phyloP scores from a whole-genome alignment of 2,113 vertebrate species.

The Corythaixoides concolor region DNA sequence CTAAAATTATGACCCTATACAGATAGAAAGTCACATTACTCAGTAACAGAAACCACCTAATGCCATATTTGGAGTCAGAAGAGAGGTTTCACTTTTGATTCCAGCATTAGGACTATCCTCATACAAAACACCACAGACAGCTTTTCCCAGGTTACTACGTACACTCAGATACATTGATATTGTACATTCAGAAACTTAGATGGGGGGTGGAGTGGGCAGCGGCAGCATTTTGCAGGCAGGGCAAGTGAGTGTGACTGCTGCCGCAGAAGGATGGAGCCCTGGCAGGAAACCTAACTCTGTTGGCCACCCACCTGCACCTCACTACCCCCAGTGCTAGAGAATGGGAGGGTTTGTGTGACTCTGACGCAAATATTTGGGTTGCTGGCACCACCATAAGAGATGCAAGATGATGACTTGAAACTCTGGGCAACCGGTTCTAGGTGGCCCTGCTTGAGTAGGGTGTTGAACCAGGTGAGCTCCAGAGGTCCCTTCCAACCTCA shows the following conservation, averaged over 20 bases:
- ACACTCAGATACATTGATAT: background rate
- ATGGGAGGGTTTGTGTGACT: background rate
- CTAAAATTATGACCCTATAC: background rate
- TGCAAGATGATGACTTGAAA: background rate
- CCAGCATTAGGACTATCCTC: background rate
- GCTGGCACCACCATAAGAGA: background rate
- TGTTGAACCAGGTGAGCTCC: background rate
- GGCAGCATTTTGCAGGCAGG: background rate
- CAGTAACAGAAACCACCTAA: background rate
- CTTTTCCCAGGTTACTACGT: background rate
- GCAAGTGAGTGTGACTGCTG: accelerated
- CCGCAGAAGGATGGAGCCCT: background rate
- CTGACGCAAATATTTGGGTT: background rate
- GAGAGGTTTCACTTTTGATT: background rate
- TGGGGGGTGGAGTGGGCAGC: no score
- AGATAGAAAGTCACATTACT: background rate
- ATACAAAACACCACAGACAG: background rate
- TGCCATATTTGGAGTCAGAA: background rate
- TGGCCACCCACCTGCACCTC: background rate
- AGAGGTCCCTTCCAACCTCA: background rate
- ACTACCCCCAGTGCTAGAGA: background rate
- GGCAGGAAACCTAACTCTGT: background rate
- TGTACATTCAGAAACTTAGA: background rate
- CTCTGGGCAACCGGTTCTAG: background rate
- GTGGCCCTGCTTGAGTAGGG: background rate